Conservation (phyloP, 2,888 invertebrate genomes). For the Pachycephus smyrnensis region DNA sequence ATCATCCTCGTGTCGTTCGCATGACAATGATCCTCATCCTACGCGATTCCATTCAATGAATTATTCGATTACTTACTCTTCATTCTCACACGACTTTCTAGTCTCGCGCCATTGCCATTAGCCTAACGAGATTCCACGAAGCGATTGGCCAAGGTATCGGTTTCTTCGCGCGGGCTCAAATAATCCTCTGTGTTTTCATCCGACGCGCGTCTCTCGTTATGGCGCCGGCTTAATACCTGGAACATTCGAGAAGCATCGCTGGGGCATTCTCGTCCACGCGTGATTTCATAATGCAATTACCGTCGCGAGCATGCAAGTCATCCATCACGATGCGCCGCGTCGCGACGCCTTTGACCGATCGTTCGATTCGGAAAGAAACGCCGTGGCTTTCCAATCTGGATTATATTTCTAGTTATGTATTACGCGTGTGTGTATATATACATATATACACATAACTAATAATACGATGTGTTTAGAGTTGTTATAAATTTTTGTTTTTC, state of each 20-base stretch:
- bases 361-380: background rate
- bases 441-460: background rate
- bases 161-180: background rate
- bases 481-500: background rate
- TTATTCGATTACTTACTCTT: background rate
- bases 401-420: background rate
- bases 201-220: background rate
- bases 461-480: background rate
- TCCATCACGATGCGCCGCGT: background rate
- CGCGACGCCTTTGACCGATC: background rate
- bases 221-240: conserved; percentile 1
- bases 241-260: background rate
- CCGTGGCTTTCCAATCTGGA: background rate
- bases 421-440: background rate
- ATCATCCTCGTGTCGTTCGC: background rate
- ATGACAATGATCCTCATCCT: background rate
- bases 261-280: background rate
- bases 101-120: background rate
- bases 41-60: background rate
- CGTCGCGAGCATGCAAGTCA: background rate
- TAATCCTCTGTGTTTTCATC: background rate
- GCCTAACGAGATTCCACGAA: background rate
- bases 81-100: background rate
- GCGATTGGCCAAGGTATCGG: background rate
- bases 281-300: conserved; percentile 14